Percentiles rank a stretch among this genome's conserved stretches.
These are phyloP conservation scores for Sphaeridia pumilis DNA, from an alignment of 2,888 invertebrate genomes.

Conservation along the genomic window DNA sequence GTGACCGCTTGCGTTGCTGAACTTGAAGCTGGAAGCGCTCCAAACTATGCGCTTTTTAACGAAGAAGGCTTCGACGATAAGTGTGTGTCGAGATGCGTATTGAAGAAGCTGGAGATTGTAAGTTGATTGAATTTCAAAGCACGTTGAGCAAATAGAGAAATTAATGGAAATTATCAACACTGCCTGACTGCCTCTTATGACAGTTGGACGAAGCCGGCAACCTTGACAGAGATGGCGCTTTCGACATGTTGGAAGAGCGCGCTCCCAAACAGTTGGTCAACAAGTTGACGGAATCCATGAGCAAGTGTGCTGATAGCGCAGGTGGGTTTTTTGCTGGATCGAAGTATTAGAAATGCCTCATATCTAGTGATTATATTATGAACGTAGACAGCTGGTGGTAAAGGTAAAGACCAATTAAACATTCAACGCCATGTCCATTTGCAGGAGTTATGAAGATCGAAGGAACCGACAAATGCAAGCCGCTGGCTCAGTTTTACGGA, in stretches of 20 bases:
- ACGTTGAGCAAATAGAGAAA: background rate
- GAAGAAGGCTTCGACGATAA: conserved; percentile 24
- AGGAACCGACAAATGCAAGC: conserved; percentile 14
- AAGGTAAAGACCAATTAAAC: too few species aligned
- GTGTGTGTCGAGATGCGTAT: conserved; percentile 26
- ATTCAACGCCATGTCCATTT: too few species aligned
- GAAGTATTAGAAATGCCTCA: background rate
- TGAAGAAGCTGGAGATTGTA: conserved; percentile 26
- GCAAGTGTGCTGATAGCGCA: conserved; percentile 22
- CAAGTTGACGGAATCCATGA: conserved; percentile 24
- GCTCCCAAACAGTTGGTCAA: conserved; percentile 19
- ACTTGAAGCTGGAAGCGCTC: conserved; percentile 13
- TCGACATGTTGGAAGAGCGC: conserved; percentile 26
- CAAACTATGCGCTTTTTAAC: conserved; percentile 18
- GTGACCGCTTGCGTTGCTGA: conserved; percentile 19
- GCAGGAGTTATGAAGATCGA: conserved; percentile 6
- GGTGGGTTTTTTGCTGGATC: conserved; percentile 9
- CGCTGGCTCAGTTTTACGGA: conserved; percentile 19
- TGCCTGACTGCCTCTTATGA: background rate
- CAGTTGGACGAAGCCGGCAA: conserved; percentile 24
- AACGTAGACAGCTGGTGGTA: too few species aligned
- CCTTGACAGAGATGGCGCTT: conserved; percentile 22
- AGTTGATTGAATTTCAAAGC: background rate
- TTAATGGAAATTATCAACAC: background rate
- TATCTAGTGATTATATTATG: too few species aligned